Evolutionary conservation across 2,113 vertebrate species (phyloP), one percentile per base, ranked within the genome.

Genomic region (Toxostoma redivivum): DNA sequence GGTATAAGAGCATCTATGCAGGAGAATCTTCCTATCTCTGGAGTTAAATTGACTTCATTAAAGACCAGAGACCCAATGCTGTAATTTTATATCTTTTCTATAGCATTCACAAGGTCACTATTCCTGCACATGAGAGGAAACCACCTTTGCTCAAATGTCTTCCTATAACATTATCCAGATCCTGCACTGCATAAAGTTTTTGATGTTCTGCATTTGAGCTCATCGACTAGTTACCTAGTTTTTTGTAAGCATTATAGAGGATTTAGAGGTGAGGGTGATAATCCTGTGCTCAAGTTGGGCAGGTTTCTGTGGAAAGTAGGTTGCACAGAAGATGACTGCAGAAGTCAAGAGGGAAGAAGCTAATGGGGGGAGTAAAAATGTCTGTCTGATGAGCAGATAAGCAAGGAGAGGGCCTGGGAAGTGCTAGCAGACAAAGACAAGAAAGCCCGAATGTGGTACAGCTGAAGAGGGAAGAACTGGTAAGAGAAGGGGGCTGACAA

Each of bases 341-440:
- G 66, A 66, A 92, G 69, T 50, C 51, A 54, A 44, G 61, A 50
- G n/a, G 31, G 35, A 44, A 37, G 71, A 47, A 85, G 48, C 24
- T 44, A 51, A 69, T 8, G 53, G 20, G 71, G 51, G 24, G 47
- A 76, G 30, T 73, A 66, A 61, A 91, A 90, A 58, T 31, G 70
- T 42, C 73, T 73, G 56, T 44, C 58, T 80, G 79, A 81, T 38
- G 62, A 86, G 50, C 18, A 86, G 70, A 77, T 80, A 51, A 91
- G 48, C 42, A 45, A 69, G 71, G 42, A 82, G 85, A 71, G 53
- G 61, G 62, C 73, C 90, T 79, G 83, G 69, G 44, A 95, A 88
- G 51, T 83, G 66, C 92, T 87, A 66, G 76, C 58, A 92, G 81
- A 81, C 86, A 86, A 86, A 94, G 83, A 57, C 81, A 86, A 70